Evolutionary conservation across 2,113 vertebrate species (phyloP).

Genomic region (Amazona guildingii): DNA sequence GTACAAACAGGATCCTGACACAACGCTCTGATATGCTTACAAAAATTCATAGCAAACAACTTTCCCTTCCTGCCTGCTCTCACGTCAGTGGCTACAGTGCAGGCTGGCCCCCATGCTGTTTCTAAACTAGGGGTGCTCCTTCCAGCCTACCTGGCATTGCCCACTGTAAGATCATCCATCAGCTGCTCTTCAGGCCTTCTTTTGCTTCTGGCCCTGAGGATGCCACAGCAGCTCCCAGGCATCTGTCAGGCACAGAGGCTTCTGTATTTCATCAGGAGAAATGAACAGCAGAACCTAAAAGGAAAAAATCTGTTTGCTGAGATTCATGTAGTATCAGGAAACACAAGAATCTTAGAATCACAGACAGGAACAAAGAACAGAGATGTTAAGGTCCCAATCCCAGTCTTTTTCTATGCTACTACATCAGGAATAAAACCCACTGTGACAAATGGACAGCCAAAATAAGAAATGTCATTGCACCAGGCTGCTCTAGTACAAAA

Average conservation of each 20-base stretch:
- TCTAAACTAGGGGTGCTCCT: background rate
- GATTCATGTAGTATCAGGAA: background rate
- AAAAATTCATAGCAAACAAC: background rate
- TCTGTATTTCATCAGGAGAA: background rate
- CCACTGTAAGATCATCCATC: background rate
- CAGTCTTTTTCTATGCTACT: background rate
- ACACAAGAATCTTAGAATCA: background rate
- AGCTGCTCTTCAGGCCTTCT: background rate
- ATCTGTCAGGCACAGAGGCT: background rate
- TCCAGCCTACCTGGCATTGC: background rate
- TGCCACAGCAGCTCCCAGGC: background rate
- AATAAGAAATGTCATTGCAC: background rate
- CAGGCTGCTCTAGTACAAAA: background rate
- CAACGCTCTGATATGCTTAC: background rate
- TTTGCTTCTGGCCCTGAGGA: background rate
- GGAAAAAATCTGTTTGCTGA: background rate
- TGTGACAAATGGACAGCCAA: slow-evolving; percentile 6
- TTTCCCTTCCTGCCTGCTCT: background rate
- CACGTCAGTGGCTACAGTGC: fast-evolving
- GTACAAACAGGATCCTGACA: background rate
- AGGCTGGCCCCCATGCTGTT: background rate
- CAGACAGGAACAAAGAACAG: background rate
- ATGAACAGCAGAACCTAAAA: background rate
- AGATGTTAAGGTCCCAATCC: background rate
- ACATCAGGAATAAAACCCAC: background rate